Evolutionary conservation across 1,140 invertebrate genomes (phyloP), one percentile per base, ranked within the genome.

Genomic region (Drosophila carrolli): DNA sequence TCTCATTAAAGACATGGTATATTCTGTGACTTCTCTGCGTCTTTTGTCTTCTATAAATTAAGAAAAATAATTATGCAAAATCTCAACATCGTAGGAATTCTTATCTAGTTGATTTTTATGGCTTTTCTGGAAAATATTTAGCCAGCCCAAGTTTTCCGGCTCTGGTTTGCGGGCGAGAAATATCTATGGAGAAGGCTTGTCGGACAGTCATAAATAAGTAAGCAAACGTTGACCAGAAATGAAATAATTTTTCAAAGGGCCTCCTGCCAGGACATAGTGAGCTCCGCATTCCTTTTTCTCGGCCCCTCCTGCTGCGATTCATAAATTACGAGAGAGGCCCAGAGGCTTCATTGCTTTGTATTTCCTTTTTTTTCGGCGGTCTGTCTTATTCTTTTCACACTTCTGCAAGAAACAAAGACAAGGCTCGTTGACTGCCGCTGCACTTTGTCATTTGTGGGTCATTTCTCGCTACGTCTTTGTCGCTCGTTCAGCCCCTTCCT

Each of bases 1-100:
- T 46, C 51, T 58, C 50, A 66, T 59, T 70, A 63, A 65, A 70
- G 13, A n/a, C 4, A 4, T 10, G 2, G 29, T 44, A 60, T 41
- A 29, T 40, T 44, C 38, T 37, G 44, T 7, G n/a, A 11, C 19
- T 32, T 48, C 35, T 77, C 62, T 63, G 55, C 44, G 55, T 57
- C 53, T 54, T 59, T 48, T 54, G 29, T 29, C 11, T 14, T 43
- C 37, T 40, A 83, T 86, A 86, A 86, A 86, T 86, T 79, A 86
- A 72, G 44, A n/a, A 37, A 76, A 88, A 86, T 88, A 86, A 88
- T 86, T 86, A 86, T 82, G 82, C 79, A 63, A 70, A 75, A 88
- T 88, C 83, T 79, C 59, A 53, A 51, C 48, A 72, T 62, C 73
- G 79, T 73, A 67, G 50, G 59, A 88, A 83, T 79, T 65, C 68